Evolutionary conservation across 1,140 invertebrate genomes (phyloP).

Genomic region (Agraylea sexmaculata): DNA sequence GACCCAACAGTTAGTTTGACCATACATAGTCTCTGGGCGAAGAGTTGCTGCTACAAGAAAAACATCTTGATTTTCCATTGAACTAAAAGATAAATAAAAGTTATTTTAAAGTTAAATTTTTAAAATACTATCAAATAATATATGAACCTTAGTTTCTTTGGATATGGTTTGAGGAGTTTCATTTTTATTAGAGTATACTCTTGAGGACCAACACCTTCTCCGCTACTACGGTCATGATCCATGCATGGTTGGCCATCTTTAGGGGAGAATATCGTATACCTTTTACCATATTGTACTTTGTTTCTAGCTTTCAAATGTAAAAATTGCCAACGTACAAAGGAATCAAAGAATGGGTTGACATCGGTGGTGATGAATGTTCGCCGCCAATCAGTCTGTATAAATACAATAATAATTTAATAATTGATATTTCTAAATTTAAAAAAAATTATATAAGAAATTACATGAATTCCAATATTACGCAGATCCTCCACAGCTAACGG

Average conservation of each 20-base stretch:
- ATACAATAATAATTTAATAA: slow-evolving; percentile 14
- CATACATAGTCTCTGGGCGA: slow-evolving; percentile 98
- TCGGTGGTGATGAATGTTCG: slow-evolving; percentile 97
- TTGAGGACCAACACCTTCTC: slow-evolving; percentile 95
- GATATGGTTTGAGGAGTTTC: slow-evolving; percentile 65
- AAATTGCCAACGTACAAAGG: slow-evolving; percentile 97
- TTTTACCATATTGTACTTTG: slow-evolving; percentile 93
- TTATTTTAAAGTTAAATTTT: too few relatives aligned
- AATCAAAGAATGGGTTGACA: slow-evolving; percentile 95
- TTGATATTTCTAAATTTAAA: slow-evolving; percentile 13
- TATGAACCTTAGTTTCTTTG: slow-evolving; percentile 55
- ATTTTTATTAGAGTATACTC: slow-evolving; percentile 98
- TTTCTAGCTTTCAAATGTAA: slow-evolving; percentile 73
- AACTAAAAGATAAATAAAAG: slow-evolving; percentile 40
- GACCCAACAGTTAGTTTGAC: slow-evolving; percentile 98
- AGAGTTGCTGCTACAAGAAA: slow-evolving; percentile 95
- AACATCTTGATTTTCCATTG: slow-evolving; percentile 46
- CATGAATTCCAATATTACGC: slow-evolving; percentile 78
- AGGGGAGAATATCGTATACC: slow-evolving; percentile 95
- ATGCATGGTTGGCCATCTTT: slow-evolving; percentile 97
- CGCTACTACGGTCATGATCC: slow-evolving; percentile 94
- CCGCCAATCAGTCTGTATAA: slow-evolving; percentile 85
- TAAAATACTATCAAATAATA: too few relatives aligned
- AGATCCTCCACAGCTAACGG: slow-evolving; percentile 79
- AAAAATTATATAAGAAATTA: slow-evolving; percentile 35